Evolutionary conservation across 2,797 vertebrate species (phyloP), one percentile per base, ranked within the genome.

Genomic region (Pempheris klunzingeri): DNA sequence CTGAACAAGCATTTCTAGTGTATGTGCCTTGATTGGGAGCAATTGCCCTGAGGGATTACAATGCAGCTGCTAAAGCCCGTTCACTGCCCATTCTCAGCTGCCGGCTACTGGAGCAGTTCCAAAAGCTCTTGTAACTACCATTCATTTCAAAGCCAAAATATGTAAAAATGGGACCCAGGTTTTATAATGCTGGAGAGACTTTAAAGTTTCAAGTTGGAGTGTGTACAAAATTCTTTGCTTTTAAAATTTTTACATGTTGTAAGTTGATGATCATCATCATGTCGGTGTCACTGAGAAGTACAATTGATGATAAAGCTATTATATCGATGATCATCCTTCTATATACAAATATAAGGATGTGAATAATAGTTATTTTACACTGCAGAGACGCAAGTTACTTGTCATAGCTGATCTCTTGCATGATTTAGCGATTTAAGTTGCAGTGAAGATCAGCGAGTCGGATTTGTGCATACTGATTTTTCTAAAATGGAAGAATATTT

Each of bases 401-500:
- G 5, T 54, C 2, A 11, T 58, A 8, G n/a, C 13, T 28, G 7
- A 41, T 57, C 18, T 62, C 6, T 43, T 18, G 8, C 20, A 15
- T 60, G 32, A 69, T 65, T 62, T 41, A 22, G 4, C 50, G 41
- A n/a, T n/a, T n/a, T n/a, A 26, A 53, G 20, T 11, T 63, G 44
- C 39, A 32, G 18, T 39, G n/a, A 62, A 47, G 39, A 52, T 38
- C 24, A 76, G 9, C n/a, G 2, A 54, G 7, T 81, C 58, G 43
- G 28, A 32, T 46, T 47, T 46, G 12, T 39, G n/a, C 28, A 52
- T 22, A 72, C 46, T 62, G 63, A 62, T 7, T 57, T 24, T 53
- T 61, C n/a, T 22, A 22, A 36, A 53, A 52, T 76, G 1, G 14
- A 38, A 47, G 8, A 47, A 34, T 30, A 44, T 18, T 67, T 59